A percentile compares a stretch with the other conserved stretches of the same genome.
Conservation (phyloP, 2,888 invertebrate genomes). For the Agonum fuliginosum region DNA sequence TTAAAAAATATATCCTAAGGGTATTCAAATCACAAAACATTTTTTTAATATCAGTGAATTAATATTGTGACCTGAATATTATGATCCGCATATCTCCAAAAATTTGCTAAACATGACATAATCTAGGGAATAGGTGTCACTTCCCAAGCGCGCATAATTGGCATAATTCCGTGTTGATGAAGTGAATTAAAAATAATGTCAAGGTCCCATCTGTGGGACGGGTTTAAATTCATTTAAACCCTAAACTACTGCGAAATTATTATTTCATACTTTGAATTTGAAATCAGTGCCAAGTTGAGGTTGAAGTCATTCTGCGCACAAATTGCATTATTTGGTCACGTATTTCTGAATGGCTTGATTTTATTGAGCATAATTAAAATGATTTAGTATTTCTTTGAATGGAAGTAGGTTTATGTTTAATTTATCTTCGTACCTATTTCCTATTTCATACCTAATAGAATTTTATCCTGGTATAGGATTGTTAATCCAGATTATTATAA, state of each 20-base stretch:
- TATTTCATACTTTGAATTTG: slow-evolving; percentile 10
- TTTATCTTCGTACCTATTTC: too few relatives aligned
- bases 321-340: not conserved
- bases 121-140: not conserved
- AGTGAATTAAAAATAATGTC: slow-evolving; percentile 43
- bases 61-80: too few relatives aligned
- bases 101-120: not conserved
- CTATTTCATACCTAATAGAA: too few relatives aligned
- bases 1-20: too few relatives aligned
- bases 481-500: too few relatives aligned
- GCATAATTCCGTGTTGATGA: slow-evolving; percentile 11
- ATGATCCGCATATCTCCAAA: not conserved
- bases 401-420: too few relatives aligned
- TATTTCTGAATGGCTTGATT: not conserved
- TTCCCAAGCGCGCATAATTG: not conserved
- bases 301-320: not conserved
- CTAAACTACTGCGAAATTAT: slow-evolving; percentile 4
- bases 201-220: slow-evolving; percentile 35
- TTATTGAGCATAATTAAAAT: too few relatives aligned
- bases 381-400: too few relatives aligned
- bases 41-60: too few relatives aligned
- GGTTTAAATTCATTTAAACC: slow-evolving; percentile 17
- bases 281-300: slow-evolving; percentile 9
- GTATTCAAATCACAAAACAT: too few relatives aligned
- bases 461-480: too few relatives aligned